Evolutionary conservation across 2,797 vertebrate genomes (phyloP), one percentile per base, ranked within the genome.

Genomic region (Halcyon badia): DNA sequence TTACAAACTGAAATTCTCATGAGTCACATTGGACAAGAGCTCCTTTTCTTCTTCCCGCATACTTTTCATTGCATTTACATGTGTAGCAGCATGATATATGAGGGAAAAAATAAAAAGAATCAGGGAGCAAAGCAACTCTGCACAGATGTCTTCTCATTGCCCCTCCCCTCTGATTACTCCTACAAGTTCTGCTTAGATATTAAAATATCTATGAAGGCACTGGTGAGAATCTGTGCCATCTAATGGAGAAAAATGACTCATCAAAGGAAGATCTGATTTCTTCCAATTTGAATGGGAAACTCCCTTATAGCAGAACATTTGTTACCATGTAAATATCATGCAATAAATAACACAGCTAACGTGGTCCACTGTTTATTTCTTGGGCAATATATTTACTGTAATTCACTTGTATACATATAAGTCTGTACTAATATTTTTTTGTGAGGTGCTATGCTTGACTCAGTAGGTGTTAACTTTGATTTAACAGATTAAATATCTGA

Each of bases 401-500:
- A 81, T 77, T 89, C 51, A 77, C 31, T 6, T 22, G 51, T 73
- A 77, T 35, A 30, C 54, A 21, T 19, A 62, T 42, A 46, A 57
- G 49, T 88, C 37, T 57, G 14, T 56, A 18, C 33, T 49, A 60
- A 62, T 51, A 61, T 11, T 35, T 82, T 86, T 92, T 83, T 44
- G 68, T 31, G 22, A 54, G 79, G n/a, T 72, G 33, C 33, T 66
- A 7, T 48, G 81, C 66, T 70, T 72, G 77, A 94, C 92, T 94
- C 91, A 69, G 46, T 30, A 56, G 84, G 80, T 75, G 87, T 75
- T 81, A 83, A 49, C 83, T 92, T 73, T 91, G 95, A 90, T 94
- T 96, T 85, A 87, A 68, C 51, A 95, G 92, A 86, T 76, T 54
- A 91, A 92, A 72, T 84, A 85, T 69, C 90, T 97, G 93, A 97